Conservation (phyloP, 2,113 vertebrate genomes). For the Dicaeum eximium region DNA sequence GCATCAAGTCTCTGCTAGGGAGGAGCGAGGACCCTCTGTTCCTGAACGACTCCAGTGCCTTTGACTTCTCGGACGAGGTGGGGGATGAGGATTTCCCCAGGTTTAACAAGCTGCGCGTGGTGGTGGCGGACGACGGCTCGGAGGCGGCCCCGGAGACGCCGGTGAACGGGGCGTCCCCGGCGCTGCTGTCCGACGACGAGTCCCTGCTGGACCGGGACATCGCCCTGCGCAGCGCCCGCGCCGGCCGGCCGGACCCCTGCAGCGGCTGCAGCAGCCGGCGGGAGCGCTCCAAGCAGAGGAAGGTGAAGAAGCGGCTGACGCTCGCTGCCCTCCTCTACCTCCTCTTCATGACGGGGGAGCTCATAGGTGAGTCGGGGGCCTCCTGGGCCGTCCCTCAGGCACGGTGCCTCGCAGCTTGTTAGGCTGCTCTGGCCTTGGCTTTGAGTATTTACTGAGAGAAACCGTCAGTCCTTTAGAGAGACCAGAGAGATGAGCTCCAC, state of each 20-base stretch:
- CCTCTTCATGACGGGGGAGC: constrained; percentile 91
- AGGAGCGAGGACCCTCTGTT: constrained; percentile 67
- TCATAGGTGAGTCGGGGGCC: constrained; percentile 82
- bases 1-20: constrained; percentile 78
- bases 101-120: constrained; percentile 88
- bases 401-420: not conserved
- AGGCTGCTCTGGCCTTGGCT: not conserved
- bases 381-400: not conserved
- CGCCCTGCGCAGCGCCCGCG: constrained; percentile 46
- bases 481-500: not conserved
- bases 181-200: constrained; percentile 81
- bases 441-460: not conserved
- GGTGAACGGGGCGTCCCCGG: constrained; percentile 72
- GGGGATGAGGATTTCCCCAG: constrained; percentile 78
- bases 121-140: constrained; percentile 83
- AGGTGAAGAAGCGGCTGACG: constrained; percentile 81
- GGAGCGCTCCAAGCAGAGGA: constrained; percentile 74
- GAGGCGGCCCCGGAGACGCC: constrained; percentile 46
- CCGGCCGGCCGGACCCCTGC: constrained; percentile 76
- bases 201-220: constrained; percentile 77
- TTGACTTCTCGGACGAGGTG: constrained; percentile 85
- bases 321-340: constrained; percentile 88
- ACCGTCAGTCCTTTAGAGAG: not conserved
- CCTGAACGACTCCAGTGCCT: constrained; percentile 85
- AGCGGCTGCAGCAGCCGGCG: constrained; percentile 76